phyloP scores from a whole-genome alignment of 2,888 invertebrate species.

The Erannis defoliaria region DNA sequence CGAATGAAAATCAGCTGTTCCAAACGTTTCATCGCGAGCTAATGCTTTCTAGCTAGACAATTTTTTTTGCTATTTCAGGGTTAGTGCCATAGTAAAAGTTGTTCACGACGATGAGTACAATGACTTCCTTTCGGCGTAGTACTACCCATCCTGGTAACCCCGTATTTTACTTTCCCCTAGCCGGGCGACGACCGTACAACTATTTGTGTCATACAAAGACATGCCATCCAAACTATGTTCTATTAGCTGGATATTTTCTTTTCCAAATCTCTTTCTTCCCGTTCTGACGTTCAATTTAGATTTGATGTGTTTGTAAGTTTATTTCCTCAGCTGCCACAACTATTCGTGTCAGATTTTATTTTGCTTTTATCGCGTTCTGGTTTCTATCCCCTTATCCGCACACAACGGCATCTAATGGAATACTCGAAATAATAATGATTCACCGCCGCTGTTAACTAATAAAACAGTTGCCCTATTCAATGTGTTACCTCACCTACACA shows the following conservation, averaged over 20 bases:
- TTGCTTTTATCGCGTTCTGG: conserved; percentile 45
- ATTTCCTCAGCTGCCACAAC: conserved; percentile 40
- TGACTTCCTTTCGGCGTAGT: too few relatives aligned
- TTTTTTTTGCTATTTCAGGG: too few relatives aligned
- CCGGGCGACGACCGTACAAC: not conserved
- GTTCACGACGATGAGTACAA: too few relatives aligned
- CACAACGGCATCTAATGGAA: conserved; percentile 39
- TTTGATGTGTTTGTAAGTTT: conserved; percentile 38
- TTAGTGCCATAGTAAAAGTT: too few relatives aligned
- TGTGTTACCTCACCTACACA: conserved; percentile 47
- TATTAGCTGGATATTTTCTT: conserved; percentile 14
- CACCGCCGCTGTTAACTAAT: conserved; percentile 46
- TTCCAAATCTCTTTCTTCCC: conserved; percentile 28
- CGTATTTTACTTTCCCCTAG: too few relatives aligned
- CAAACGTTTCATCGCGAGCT: not conserved
- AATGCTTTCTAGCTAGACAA: too few relatives aligned
- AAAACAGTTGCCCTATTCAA: conserved; percentile 45
- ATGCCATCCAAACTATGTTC: conserved; percentile 10
- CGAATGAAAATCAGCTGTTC: too few relatives aligned
- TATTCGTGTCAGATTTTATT: conserved; percentile 42
- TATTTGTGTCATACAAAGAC: conserved; percentile 12
- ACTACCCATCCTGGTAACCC: too few relatives aligned
- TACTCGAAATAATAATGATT: conserved; percentile 51
- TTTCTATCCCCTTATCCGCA: conserved; percentile 42
- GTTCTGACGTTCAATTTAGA: conserved; percentile 34